Evolutionary conservation across 2,797 vertebrate genomes (phyloP).

Genomic region (Rhynchonycteris naso): DNA sequence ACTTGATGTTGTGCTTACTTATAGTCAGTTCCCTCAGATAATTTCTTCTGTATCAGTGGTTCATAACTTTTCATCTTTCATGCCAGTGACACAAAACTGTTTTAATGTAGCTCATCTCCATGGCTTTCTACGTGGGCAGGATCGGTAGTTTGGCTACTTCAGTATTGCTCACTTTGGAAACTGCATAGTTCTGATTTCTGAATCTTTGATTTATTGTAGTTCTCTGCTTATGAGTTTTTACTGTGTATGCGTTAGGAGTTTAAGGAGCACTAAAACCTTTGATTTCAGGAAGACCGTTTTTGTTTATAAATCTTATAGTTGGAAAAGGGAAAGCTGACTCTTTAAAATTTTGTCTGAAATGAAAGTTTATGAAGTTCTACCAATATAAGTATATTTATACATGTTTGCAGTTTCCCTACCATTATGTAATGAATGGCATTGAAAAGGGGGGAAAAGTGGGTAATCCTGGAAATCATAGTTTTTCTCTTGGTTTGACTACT

Average conservation of each 20-base stretch:
- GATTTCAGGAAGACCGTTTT: slow-evolving; percentile 9
- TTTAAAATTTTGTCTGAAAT: slow-evolving; percentile 27
- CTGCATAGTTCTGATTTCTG: neutral
- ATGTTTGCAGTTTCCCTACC: neutral
- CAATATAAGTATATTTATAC: neutral
- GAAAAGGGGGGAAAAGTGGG: neutral
- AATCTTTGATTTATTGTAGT: neutral
- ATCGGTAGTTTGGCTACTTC: neutral
- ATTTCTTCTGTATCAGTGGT: neutral
- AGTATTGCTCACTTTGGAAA: neutral
- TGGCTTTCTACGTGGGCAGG: neutral
- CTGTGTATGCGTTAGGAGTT: neutral
- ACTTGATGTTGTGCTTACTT: neutral
- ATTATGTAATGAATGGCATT: neutral
- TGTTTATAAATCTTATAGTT: neutral
- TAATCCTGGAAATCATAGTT: slow-evolving; percentile 13
- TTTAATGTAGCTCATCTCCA: neutral
- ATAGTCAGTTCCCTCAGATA: neutral
- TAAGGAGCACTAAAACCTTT: neutral
- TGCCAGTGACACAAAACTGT: neutral
- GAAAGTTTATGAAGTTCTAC: slow-evolving; percentile 23
- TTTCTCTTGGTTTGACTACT: neutral
- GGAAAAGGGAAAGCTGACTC: slow-evolving; percentile 8
- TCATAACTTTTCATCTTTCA: neutral
- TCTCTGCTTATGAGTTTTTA: neutral